These are phyloP conservation scores for Pygoscelis adeliae DNA, from an alignment of 2,113 vertebrate genomes.

Conservation along the genomic window DNA sequence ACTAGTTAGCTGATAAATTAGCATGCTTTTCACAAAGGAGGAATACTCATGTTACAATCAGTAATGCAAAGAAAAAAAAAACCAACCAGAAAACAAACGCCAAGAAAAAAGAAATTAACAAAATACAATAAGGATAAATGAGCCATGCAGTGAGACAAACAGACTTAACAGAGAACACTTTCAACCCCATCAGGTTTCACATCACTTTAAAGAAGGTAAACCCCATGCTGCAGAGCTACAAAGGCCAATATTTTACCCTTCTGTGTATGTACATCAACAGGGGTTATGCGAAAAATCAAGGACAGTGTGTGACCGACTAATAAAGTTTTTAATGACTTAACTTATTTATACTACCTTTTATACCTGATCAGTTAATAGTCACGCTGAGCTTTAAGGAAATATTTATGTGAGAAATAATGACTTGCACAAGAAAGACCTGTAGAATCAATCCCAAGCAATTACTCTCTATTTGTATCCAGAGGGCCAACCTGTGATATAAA, in stretches of 20 bases:
- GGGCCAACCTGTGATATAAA: not conserved
- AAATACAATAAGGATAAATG: not conserved
- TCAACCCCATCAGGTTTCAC: not conserved
- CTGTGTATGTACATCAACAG: not conserved
- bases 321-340: not conserved
- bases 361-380: not conserved
- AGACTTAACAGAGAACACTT: not conserved
- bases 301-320: not conserved
- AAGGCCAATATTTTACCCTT: not conserved
- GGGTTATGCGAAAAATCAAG: not conserved
- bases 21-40: not conserved
- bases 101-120: not conserved
- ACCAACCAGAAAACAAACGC: not conserved
- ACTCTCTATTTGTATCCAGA: not conserved
- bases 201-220: not conserved
- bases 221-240: not conserved
- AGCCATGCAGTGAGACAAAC: not conserved
- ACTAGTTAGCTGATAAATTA: conserved; percentile 32
- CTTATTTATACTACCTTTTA: not conserved
- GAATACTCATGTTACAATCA: not conserved
- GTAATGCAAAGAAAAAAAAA: not conserved
- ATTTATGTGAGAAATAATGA: not conserved
- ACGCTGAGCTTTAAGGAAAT: not conserved
- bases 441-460: not conserved
- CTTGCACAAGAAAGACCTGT: not conserved